A percentile compares a stretch with the other conserved stretches of the same genome.
Conservation (phyloP, 2,113 vertebrate species). For the Takifugu bimaculatus region DNA sequence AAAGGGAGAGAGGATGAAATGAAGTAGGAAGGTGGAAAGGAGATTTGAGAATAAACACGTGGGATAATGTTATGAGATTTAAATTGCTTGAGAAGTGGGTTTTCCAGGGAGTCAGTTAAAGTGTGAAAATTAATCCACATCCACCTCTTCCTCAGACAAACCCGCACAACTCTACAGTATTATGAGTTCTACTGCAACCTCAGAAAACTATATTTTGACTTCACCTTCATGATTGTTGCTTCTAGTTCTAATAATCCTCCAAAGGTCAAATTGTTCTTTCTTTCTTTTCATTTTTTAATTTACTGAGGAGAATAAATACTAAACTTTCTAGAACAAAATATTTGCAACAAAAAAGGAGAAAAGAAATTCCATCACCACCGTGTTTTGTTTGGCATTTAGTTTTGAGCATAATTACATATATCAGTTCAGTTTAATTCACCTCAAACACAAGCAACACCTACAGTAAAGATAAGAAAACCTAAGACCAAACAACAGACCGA, state of each 20-base stretch:
- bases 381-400: no score
- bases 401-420: no score
- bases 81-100: slow-evolving; percentile 31
- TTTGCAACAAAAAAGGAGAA: no score
- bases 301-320: no score
- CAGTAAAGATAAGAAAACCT: slow-evolving; percentile 1
- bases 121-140: slow-evolving; percentile 39
- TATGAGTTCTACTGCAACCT: slow-evolving; percentile 12
- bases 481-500: neutral
- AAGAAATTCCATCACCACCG: no score
- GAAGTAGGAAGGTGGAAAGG: neutral
- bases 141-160: slow-evolving; percentile 39
- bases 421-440: no score
- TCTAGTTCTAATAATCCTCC: no score
- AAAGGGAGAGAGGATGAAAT: neutral
- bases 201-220: no score
- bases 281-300: no score
- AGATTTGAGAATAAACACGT: neutral
- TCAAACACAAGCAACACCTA: neutral
- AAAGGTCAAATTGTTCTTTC: no score
- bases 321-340: no score
- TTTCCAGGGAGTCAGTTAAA: neutral
- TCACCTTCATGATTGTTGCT: no score
- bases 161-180: slow-evolving; percentile 21
- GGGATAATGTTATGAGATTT: slow-evolving; percentile 17